Conservation (phyloP, 2,113 vertebrate species). For the Rhinopomastus cyanomelas region DNA sequence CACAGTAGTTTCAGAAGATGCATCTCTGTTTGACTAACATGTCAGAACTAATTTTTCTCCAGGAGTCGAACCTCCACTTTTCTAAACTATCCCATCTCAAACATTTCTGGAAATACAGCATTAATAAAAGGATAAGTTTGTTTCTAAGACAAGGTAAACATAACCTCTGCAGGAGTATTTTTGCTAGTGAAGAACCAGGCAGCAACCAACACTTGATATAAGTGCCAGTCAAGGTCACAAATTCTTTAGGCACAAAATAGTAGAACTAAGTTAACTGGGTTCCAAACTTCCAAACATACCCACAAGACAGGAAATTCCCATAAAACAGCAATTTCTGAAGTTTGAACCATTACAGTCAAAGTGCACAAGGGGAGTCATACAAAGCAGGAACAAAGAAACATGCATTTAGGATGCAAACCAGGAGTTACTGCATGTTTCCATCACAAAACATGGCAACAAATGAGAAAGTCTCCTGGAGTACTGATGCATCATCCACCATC, state of each 20-base stretch:
- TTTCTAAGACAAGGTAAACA: neutral
- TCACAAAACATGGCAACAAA: neutral
- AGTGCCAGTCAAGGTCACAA: neutral
- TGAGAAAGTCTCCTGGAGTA: neutral
- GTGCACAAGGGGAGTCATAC: neutral
- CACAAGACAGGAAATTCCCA: neutral
- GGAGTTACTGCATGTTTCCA: neutral
- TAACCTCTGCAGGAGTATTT: neutral
- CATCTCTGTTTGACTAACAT: neutral
- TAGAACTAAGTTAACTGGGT: neutral
- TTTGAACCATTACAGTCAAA: neutral
- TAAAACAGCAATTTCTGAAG: neutral
- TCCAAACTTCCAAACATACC: neutral
- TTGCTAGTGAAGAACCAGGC: neutral
- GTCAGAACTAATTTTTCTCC: neutral
- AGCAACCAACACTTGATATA: neutral
- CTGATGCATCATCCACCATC: neutral
- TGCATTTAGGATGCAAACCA: neutral
- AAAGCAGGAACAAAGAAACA: neutral
- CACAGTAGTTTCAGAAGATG: neutral
- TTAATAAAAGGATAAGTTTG: neutral
- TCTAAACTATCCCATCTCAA: neutral
- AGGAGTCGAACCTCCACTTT: neutral
- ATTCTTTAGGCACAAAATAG: neutral
- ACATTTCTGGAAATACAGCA: neutral